Evolutionary conservation across 2,797 vertebrate species (phyloP).

Genomic region (Anolis apletophallus): DNA sequence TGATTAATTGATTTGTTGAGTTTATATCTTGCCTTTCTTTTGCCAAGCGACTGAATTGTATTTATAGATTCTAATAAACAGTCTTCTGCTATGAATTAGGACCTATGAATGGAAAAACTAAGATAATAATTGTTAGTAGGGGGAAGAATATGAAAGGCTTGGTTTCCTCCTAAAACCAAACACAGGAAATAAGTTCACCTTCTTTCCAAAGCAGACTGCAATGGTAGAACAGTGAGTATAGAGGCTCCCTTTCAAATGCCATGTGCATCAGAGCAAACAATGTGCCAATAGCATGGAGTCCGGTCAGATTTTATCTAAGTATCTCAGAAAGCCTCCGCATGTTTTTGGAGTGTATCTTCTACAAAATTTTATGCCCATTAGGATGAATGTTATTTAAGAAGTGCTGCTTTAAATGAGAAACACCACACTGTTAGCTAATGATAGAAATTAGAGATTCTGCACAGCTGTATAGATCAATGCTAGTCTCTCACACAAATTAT

Average conservation of each 20-base stretch:
- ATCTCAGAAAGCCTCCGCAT: neutral
- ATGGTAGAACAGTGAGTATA: neutral
- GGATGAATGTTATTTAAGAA: neutral
- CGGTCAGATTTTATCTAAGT: neutral
- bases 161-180: neutral
- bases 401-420: neutral
- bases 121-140: neutral
- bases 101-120: neutral
- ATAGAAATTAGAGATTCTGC: conserved; percentile 15
- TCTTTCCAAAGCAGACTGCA: neutral
- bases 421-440: neutral
- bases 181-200: no score
- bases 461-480: neutral
- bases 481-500: neutral
- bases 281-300: neutral
- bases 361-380: neutral
- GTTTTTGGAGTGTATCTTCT: neutral
- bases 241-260: neutral
- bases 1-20: no score
- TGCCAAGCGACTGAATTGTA: neutral
- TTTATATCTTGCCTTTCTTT: no score
- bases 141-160: neutral
- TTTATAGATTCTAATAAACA: neutral
- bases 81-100: neutral
- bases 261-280: no score